Percentiles rank a stretch among this genome's conserved stretches.
These are phyloP conservation scores for Malacoctenus gilli DNA, from an alignment of 2,797 vertebrate genomes.

Conservation along the genomic window DNA sequence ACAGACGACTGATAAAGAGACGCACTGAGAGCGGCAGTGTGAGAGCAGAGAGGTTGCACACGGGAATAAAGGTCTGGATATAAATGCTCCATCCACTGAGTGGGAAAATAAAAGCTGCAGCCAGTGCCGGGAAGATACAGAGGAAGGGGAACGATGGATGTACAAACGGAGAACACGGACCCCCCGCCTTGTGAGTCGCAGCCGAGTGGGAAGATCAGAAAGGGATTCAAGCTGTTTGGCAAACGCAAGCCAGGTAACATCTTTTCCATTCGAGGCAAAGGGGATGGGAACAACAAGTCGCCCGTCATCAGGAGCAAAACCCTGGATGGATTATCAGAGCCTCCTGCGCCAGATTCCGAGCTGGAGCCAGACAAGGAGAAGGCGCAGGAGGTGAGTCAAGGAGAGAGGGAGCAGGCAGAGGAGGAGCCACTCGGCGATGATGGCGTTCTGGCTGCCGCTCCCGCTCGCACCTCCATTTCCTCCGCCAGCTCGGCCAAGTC, in stretches of 20 bases:
- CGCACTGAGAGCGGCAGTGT: constrained; percentile 45
- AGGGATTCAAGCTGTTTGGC: constrained; percentile 96
- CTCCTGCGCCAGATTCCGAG: constrained; percentile 69
- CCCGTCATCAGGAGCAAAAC: constrained; percentile 88
- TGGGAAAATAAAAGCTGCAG: constrained; percentile 44
- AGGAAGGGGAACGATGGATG: constrained; percentile 96
- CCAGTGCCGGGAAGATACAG: constrained; percentile 39
- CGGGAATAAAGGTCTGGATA: constrained; percentile 37
- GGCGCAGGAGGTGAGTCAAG: constrained; percentile 63
- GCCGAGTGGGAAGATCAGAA: constrained; percentile 94
- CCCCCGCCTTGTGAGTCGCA: constrained; percentile 88
- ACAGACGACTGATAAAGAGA: constrained; percentile 68
- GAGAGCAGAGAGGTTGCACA: constrained; percentile 29
- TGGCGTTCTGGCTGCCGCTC: constrained; percentile 67
- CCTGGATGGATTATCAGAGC: constrained; percentile 88
- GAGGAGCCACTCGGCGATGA: constrained; percentile 77
- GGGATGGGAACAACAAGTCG: constrained; percentile 85
- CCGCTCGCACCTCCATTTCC: constrained; percentile 82
- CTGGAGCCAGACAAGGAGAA: constrained; percentile 69
- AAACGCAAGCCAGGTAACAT: constrained; percentile 93
- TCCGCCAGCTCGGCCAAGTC: constrained; percentile 85
- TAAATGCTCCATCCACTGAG: constrained; percentile 46
- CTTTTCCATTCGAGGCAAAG: constrained; percentile 91
- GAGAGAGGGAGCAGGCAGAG: constrained; percentile 71
- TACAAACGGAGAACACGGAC: constrained; percentile 87